A percentile compares a stretch with the other conserved stretches of the same genome.
Conservation (phyloP, 2,797 vertebrate genomes). For the Sebastes taczanowskii region DNA sequence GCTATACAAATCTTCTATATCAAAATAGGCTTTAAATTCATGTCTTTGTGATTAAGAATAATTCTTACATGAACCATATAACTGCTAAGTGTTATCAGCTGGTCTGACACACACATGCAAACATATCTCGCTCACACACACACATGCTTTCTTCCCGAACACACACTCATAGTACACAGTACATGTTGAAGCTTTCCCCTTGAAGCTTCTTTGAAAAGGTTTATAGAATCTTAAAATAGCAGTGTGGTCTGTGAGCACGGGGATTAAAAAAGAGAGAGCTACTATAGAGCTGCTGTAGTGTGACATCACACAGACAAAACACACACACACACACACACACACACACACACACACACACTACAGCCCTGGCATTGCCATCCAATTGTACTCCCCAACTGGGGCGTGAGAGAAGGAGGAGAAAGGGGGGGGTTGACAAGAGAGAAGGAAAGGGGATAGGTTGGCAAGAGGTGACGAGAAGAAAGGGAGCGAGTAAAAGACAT, state of each 20-base stretch:
- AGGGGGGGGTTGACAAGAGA: conserved; percentile 40
- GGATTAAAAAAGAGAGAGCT: conserved; percentile 76
- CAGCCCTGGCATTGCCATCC: conserved; percentile 55
- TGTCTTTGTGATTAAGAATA: background rate
- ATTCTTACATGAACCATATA: background rate
- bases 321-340: conserved; percentile 18
- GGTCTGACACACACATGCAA: conserved; percentile 5
- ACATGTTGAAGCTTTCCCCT: conserved; percentile 61
- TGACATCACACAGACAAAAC: conserved; percentile 67
- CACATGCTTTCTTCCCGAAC: conserved; percentile 29
- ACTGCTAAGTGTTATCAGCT: conserved; percentile 11
- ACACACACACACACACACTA: conserved; percentile 12
- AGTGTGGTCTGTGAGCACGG: conserved; percentile 67
- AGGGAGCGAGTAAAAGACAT: conserved; percentile 40
- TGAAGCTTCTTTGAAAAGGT: conserved; percentile 74
- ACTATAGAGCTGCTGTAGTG: conserved; percentile 69
- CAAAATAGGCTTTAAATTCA: conserved; percentile 14
- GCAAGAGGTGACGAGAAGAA: conserved; percentile 64
- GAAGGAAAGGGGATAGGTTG: conserved; percentile 55
- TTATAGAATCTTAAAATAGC: conserved; percentile 83
- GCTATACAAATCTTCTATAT: background rate
- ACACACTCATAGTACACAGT: conserved; percentile 33
- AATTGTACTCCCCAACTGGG: conserved; percentile 79
- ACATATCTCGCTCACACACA: background rate
- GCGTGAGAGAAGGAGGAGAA: conserved; percentile 74